phyloP scores from a whole-genome alignment of 2,888 invertebrate species.

The Oscheius sp. region DNA sequence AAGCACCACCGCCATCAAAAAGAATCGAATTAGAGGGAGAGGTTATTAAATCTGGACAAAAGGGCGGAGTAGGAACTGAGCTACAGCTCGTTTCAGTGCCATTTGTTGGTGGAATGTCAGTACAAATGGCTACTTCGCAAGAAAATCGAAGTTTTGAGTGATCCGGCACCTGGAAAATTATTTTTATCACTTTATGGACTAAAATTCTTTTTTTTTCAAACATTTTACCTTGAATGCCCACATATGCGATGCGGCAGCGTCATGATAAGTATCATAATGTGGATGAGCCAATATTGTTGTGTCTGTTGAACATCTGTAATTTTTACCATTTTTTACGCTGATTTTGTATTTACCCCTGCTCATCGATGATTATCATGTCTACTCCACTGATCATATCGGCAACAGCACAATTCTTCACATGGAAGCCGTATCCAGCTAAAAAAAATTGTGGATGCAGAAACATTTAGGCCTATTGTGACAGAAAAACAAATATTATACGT shows the following conservation, averaged over 20 bases:
- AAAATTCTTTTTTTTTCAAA: background rate
- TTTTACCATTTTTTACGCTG: background rate
- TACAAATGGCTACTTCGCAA: constrained; percentile 66
- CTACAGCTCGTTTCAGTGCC: constrained; percentile 61
- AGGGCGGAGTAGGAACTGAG: constrained; percentile 66
- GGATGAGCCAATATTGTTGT: constrained; percentile 68
- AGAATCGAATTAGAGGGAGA: constrained; percentile 67
- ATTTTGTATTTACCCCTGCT: constrained; percentile 53
- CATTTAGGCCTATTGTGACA: no score
- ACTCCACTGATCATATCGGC: constrained; percentile 59
- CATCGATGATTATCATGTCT: constrained; percentile 65
- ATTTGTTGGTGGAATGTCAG: constrained; percentile 60
- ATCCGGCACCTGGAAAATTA: constrained; percentile 58
- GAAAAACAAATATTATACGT: no score
- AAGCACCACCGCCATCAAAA: constrained; percentile 56
- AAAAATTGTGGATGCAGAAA: no score
- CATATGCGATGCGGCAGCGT: constrained; percentile 68
- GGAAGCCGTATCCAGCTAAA: constrained; percentile 70
- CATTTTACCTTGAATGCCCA: constrained; percentile 65
- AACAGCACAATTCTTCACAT: constrained; percentile 66
- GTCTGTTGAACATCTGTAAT: constrained; percentile 67
- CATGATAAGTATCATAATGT: constrained; percentile 70
- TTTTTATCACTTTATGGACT: no score
- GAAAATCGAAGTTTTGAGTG: constrained; percentile 58
- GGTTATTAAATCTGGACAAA: constrained; percentile 67